Percentiles rank a stretch among this genome's conserved stretches.
Evolutionary conservation across 1,140 invertebrate genomes (phyloP).

Genomic region (Cherax destructor): DNA sequence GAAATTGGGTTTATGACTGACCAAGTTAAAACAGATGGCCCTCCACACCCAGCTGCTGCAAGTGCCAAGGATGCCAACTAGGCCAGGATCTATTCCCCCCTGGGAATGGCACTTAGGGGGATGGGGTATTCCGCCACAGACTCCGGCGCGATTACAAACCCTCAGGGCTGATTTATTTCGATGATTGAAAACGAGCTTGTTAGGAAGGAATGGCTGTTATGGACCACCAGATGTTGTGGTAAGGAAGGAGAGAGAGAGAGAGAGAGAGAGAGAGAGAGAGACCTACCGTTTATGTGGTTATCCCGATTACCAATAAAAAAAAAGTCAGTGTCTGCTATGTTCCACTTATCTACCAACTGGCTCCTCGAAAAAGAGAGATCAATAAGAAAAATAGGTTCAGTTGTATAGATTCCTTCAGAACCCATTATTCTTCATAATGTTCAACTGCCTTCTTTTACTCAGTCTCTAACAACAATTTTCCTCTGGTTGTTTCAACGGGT

Average conservation of each 20-base stretch:
- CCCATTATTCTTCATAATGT: no score
- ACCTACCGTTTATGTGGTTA: no score
- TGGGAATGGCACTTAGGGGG: background rate
- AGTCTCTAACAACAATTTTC: no score
- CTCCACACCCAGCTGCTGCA: background rate
- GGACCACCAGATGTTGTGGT: background rate
- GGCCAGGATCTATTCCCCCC: background rate
- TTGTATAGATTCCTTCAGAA: no score
- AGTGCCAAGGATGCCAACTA: slow-evolving; percentile 21
- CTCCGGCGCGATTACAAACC: background rate
- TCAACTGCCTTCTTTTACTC: no score
- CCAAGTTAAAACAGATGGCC: slow-evolving; percentile 52
- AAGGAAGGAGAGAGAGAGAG: background rate
- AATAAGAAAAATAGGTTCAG: no score
- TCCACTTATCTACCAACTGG: no score
- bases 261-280: no score
- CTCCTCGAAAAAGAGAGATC: no score
- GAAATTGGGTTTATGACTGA: slow-evolving; percentile 40
- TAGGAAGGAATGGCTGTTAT: background rate
- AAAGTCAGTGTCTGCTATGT: no score
- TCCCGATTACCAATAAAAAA: no score
- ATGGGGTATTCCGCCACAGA: background rate
- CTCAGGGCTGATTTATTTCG: background rate
- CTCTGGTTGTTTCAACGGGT: no score
- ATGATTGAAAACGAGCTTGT: background rate